A percentile compares a stretch with the other conserved stretches of the same genome.
These are phyloP conservation scores for Pollenia angustigena DNA, from an alignment of 2,888 invertebrate species.

Conservation along the genomic window DNA sequence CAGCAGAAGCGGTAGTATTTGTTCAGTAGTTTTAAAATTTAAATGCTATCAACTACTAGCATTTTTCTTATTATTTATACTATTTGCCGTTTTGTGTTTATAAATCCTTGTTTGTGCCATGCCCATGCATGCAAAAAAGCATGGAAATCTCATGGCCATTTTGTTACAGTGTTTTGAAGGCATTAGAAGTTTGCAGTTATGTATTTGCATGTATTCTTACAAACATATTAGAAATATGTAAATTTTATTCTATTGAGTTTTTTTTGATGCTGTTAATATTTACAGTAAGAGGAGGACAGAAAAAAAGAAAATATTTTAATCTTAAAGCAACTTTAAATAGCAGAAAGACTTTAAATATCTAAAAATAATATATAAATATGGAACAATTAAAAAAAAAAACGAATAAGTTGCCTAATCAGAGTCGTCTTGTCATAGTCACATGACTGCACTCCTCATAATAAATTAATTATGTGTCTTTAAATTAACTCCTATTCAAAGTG, in stretches of 20 bases:
- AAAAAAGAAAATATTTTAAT: neutral
- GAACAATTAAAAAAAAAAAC: too few relatives aligned
- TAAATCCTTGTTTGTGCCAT: neutral
- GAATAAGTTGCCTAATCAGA: too few relatives aligned
- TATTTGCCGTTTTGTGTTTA: neutral
- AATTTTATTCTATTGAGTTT: slow-evolving; percentile 23
- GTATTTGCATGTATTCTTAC: neutral
- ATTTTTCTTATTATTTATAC: slow-evolving; percentile 6
- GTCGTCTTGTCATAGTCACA: too few relatives aligned
- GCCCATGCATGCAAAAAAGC: neutral
- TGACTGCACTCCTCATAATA: too few relatives aligned
- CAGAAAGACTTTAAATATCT: too few relatives aligned
- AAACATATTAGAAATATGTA: neutral
- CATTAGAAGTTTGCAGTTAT: neutral
- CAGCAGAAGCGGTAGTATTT: neutral
- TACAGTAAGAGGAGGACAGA: slow-evolving; percentile 23
- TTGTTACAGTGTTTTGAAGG: slow-evolving; percentile 43
- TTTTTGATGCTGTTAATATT: slow-evolving; percentile 2
- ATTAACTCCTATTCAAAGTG: too few relatives aligned
- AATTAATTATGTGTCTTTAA: too few relatives aligned
- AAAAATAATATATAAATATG: too few relatives aligned
- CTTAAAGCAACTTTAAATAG: too few relatives aligned
- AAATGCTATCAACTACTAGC: neutral
- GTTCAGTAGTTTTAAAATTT: neutral
- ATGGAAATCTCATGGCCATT: slow-evolving; percentile 38